Evolutionary conservation across 2,113 vertebrate genomes (phyloP).

Genomic region (Hypocryptadius cinnamomeus): DNA sequence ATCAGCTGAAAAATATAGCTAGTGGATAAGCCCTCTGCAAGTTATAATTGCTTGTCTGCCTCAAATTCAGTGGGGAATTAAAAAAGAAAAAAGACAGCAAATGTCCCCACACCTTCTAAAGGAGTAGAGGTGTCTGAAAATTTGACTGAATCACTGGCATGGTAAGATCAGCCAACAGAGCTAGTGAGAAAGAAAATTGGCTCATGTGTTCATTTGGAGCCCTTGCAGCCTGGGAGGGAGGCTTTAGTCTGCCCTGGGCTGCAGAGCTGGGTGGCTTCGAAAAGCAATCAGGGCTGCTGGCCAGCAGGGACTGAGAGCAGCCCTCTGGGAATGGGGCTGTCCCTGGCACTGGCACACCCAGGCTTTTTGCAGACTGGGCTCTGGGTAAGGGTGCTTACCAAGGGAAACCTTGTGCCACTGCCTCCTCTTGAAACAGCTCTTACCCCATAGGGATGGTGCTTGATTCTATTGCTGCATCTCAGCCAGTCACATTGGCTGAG

Average conservation of each 20-base stretch:
- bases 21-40: neutral
- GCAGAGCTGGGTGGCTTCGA: neutral
- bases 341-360: neutral
- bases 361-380: neutral
- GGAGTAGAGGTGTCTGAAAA: neutral
- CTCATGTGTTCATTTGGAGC: neutral
- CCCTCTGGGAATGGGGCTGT: fast-evolving
- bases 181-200: neutral
- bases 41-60: fast-evolving
- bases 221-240: neutral
- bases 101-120: neutral
- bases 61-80: neutral
- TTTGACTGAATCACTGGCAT: neutral
- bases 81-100: neutral
- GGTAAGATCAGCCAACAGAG: neutral
- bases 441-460: neutral
- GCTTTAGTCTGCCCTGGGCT: neutral
- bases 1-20: neutral
- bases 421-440: neutral
- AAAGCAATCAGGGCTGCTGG: neutral
- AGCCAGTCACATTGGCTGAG: neutral
- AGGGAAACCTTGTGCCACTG: neutral
- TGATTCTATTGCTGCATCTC: neutral
- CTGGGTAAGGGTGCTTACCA: neutral
- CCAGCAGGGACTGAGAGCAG: neutral